phyloP scores from a whole-genome alignment of 2,888 invertebrate species.

The Epirrhoe tristata region DNA sequence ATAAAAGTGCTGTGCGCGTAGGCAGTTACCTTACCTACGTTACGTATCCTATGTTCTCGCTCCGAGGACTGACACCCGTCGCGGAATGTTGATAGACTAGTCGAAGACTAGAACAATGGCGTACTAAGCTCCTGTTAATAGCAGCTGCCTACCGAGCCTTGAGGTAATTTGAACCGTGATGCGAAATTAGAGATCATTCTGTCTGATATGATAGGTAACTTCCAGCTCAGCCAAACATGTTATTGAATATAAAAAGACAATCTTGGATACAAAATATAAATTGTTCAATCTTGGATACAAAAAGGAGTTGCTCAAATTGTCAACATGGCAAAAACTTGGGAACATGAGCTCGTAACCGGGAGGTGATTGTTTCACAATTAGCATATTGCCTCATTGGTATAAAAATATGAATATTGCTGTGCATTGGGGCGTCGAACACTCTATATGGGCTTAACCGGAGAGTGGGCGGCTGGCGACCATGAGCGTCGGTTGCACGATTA shows the following conservation, averaged over 20 bases:
- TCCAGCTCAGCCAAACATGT: conserved; percentile 2
- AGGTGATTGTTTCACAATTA: conserved; percentile 68
- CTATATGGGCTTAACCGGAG: conserved; percentile 80
- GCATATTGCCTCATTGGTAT: conserved; percentile 70
- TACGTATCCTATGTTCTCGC: conserved; percentile 47
- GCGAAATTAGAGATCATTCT: conserved; percentile 24
- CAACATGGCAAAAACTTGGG: conserved; percentile 3
- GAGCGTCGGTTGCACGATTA: conserved; percentile 76
- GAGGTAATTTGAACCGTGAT: conserved; percentile 37
- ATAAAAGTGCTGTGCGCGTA: conserved; percentile 47
- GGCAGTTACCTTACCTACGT: conserved; percentile 32
- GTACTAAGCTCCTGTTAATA: conserved; percentile 53
- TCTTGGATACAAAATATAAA: background rate
- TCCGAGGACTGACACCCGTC: conserved; percentile 55
- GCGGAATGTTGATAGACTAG: conserved; percentile 67
- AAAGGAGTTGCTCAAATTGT: background rate
- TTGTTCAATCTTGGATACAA: background rate
- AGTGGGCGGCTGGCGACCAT: conserved; percentile 83
- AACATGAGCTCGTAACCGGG: conserved; percentile 24
- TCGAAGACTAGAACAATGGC: conserved; percentile 63
- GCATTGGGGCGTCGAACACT: conserved; percentile 72
- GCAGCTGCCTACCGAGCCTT: conserved; percentile 46
- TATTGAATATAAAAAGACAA: background rate
- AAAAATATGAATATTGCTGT: conserved; percentile 80
- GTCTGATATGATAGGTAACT: conserved; percentile 15